These are phyloP conservation scores for Galeopsomyia nigrocyanea DNA, from an alignment of 2,888 invertebrate species.

Conservation along the genomic window DNA sequence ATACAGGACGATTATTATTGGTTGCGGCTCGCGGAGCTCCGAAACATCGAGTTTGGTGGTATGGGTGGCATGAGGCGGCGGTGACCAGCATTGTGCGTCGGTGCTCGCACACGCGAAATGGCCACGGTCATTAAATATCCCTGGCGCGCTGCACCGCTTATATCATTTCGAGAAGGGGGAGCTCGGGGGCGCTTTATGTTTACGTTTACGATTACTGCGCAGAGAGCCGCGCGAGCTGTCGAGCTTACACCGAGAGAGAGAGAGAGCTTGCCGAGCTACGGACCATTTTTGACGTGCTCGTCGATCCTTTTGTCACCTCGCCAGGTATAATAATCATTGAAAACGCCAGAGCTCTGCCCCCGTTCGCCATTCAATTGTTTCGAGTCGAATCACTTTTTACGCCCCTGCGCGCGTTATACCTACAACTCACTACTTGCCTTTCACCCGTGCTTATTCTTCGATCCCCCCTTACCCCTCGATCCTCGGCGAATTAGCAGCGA, in stretches of 20 bases:
- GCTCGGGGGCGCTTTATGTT: conserved; percentile 60
- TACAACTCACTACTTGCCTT: conserved; percentile 17
- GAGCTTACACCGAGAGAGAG: too few species aligned
- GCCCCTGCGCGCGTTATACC: not conserved
- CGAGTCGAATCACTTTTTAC: not conserved
- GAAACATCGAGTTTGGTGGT: conserved; percentile 6
- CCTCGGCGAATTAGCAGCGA: conserved; percentile 21
- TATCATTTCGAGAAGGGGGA: conserved; percentile 54
- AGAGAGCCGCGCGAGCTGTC: not conserved
- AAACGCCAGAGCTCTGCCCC: conserved; percentile 1
- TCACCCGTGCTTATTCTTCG: conserved; percentile 12
- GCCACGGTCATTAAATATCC: conserved; percentile 60
- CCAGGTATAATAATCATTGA: conserved; percentile 31
- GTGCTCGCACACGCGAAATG: conserved; percentile 38
- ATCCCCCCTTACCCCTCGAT: not conserved
- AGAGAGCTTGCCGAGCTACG: not conserved
- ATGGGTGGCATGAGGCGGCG: too few species aligned
- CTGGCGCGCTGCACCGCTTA: conserved; percentile 55
- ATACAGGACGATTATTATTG: conserved; percentile 28
- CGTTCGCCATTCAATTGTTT: conserved; percentile 23
- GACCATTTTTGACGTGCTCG: conserved; percentile 32
- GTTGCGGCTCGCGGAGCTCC: conserved; percentile 41
- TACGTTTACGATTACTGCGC: conserved; percentile 58
- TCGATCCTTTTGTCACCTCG: conserved; percentile 23
- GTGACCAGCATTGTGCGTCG: too few species aligned